phyloP scores from a whole-genome alignment of 2,797 vertebrate species.

The Periparus ater region DNA sequence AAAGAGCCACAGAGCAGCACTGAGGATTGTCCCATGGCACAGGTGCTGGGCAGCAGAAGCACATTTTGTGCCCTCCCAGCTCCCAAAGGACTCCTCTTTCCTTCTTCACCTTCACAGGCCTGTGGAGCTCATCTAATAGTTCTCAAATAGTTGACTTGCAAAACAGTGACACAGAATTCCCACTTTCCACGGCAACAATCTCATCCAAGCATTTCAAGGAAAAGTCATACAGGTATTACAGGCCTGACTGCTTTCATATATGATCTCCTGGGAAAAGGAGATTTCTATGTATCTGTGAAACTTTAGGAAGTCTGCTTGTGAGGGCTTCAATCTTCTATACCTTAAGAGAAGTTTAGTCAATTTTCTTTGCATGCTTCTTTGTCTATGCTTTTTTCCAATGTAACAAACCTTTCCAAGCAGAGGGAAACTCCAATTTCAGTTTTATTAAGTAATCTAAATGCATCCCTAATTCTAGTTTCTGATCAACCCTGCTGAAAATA shows the following conservation, averaged over 20 bases:
- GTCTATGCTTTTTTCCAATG: background rate
- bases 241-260: background rate
- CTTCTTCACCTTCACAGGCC: background rate
- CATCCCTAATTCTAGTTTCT: background rate
- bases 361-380: background rate
- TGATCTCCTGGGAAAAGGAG: background rate
- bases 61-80: background rate
- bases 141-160: background rate
- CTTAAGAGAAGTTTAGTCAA: background rate
- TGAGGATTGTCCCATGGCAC: rapidly evolving
- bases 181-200: background rate
- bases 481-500: background rate
- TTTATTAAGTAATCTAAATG: background rate
- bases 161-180: background rate
- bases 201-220: background rate
- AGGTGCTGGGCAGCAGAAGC: background rate
- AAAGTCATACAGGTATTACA: background rate
- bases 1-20: background rate
- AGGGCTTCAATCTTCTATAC: background rate
- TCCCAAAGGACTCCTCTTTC: background rate
- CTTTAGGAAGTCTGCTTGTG: background rate
- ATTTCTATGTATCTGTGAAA: background rate
- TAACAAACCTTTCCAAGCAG: background rate
- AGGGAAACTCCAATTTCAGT: background rate
- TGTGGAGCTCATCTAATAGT: background rate